A percentile compares a stretch with the other conserved stretches of the same genome.
These are phyloP conservation scores for Cephalotes varians DNA, from an alignment of 2,888 invertebrate genomes.

Conservation along the genomic window DNA sequence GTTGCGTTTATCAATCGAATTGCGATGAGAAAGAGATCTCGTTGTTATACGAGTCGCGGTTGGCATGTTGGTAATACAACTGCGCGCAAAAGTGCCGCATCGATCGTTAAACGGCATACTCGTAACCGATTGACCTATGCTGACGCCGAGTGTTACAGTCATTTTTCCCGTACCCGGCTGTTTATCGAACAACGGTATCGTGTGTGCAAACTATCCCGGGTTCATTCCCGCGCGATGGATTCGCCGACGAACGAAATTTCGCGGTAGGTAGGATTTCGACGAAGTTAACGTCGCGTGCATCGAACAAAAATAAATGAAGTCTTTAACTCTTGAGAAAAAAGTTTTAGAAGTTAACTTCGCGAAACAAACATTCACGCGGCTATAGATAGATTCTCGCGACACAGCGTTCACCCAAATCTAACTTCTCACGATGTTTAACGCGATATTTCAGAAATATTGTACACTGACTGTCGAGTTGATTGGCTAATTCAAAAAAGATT, in stretches of 20 bases:
- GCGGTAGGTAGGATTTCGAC: neutral
- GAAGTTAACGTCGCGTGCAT: neutral
- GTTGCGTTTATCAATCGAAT: neutral
- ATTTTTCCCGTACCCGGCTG: neutral
- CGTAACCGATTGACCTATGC: constrained; percentile 52
- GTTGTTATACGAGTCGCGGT: neutral
- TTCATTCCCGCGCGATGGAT: neutral
- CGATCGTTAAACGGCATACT: constrained; percentile 27
- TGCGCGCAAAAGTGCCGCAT: constrained; percentile 11
- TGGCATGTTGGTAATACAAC: neutral
- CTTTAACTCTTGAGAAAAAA: constrained; percentile 28
- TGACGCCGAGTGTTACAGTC: neutral
- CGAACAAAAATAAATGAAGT: constrained; percentile 19
- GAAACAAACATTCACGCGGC: constrained; percentile 2
- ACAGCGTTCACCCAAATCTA: neutral
- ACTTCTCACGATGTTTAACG: neutral
- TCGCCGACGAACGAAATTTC: neutral
- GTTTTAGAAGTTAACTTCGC: constrained; percentile 29
- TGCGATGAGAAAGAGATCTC: neutral
- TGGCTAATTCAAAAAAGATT: neutral
- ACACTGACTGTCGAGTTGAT: neutral
- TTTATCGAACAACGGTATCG: constrained; percentile 21
- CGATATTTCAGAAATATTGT: neutral
- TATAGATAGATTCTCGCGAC: neutral
- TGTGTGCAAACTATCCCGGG: neutral